Base-by-base conservation (phyloP, 2,797 vertebrate species). In the Sebastes cheni region DNA sequence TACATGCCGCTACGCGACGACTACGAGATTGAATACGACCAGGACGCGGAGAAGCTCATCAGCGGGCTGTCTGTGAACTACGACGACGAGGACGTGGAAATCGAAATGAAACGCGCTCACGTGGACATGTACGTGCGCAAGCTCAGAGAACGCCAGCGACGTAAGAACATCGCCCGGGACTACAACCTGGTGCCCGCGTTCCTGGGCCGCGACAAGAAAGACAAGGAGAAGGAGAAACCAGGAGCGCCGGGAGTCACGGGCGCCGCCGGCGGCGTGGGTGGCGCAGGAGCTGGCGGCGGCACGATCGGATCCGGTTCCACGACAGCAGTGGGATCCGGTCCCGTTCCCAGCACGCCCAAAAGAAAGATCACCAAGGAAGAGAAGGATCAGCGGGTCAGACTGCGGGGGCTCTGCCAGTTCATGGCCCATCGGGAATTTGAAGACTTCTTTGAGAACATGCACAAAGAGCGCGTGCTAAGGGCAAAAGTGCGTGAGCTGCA, bases 91-190 rank as follows among this genome's bases (percentile, higher is more conserved):
- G 98, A 99, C 0, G 98, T 99, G 75, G 99, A 99, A 61, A 98
- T 99, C 1, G 98, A 99, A 90, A 93, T 99, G 67, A 99, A 99
- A 67, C 97, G 98, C 0, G 97, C 98, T 1, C 98, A 99, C 0
- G 99, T 99, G 58, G 98, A 99, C 92, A 99, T 99, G 98, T 99
- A 99, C 0, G 98, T 99, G 5, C 96, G 98, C 22, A 99, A 99
- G 42, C 97, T 99, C 2, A 88, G 96, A 10, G 98, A 99, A 86
- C 92, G 99, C 3, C 99, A 99, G 67, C 94, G 98, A 5, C 96
- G 99, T 18, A 99, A 99, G 95, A 98, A 97, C 92, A 98, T 99
- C 0, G 98, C 98, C 0, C 96, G 98, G 0, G 98, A 99, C 90
- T 99, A 99, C 90, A 97, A 97, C 89, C 90, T 99, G 81, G 98